A percentile compares a stretch with the other conserved stretches of the same genome.
Conservation (phyloP, 2,113 vertebrate genomes). For the Setophaga coronata region DNA sequence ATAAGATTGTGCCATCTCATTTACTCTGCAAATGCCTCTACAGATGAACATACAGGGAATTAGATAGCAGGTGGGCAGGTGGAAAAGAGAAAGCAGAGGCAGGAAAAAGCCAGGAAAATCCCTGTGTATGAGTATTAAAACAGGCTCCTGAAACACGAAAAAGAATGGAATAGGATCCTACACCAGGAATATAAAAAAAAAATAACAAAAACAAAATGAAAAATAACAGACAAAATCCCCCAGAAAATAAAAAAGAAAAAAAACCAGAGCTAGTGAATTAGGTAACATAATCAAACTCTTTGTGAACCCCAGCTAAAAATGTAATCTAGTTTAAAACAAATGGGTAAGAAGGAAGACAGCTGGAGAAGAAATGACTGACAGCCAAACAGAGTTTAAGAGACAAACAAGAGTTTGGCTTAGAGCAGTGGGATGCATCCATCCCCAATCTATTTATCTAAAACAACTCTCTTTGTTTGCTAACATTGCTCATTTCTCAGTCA, state of each 20-base stretch:
- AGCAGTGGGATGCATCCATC: not conserved
- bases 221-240: not conserved
- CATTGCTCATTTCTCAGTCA: not conserved
- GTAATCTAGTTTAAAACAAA: not conserved
- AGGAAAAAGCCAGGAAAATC: not conserved
- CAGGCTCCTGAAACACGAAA: not conserved
- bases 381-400: not conserved
- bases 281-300: not conserved
- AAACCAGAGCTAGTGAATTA: not conserved
- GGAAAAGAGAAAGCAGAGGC: not conserved
- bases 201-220: not conserved
- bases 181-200: not conserved
- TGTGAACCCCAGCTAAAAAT: not conserved
- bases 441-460: not conserved
- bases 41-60: not conserved
- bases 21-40: not conserved
- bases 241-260: not conserved
- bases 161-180: not conserved
- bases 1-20: not conserved
- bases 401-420: not conserved
- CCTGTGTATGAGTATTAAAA: not conserved
- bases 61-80: not conserved
- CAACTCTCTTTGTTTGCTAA: rapidly evolving
- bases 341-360: not conserved
- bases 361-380: not conserved